Evolutionary conservation across 2,888 invertebrate genomes (phyloP).

Genomic region (Alcis repandata): DNA sequence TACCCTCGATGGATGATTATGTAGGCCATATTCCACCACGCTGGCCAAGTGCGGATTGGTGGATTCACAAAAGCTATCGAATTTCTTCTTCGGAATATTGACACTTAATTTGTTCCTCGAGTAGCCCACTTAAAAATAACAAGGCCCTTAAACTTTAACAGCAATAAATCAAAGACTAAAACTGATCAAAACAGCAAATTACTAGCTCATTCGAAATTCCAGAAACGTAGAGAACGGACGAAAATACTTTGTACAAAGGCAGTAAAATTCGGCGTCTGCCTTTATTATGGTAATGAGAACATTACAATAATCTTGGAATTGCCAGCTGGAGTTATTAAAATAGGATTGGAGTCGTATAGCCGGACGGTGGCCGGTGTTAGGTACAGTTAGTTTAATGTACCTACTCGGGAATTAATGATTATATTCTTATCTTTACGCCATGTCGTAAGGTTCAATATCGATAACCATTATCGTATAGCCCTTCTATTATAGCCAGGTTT

Average conservation of each 20-base stretch:
- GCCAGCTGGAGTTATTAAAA: constrained; percentile 20
- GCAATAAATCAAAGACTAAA: constrained; percentile 24
- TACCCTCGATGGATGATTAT: too few species aligned
- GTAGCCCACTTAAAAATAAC: constrained; percentile 3
- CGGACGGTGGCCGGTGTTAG: too few species aligned
- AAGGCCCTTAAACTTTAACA: constrained; percentile 17
- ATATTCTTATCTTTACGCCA: too few species aligned
- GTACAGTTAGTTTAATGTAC: constrained; percentile 1
- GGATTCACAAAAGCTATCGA: too few species aligned
- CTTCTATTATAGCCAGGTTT: too few species aligned
- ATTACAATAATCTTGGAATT: constrained; percentile 30
- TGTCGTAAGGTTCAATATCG: too few species aligned
- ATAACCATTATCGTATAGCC: too few species aligned
- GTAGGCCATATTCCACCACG: too few species aligned
- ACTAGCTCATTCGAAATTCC: constrained; percentile 26
- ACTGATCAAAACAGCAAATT: constrained; percentile 23
- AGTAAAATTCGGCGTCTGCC: constrained; percentile 21
- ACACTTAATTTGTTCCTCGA: neutral
- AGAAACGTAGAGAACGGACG: constrained; percentile 23
- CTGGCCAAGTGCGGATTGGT: too few species aligned
- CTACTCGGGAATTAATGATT: too few species aligned
- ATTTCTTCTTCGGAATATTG: neutral
- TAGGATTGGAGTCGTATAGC: neutral
- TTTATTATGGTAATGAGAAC: constrained; percentile 30
- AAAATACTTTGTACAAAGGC: constrained; percentile 21